Percentiles rank a stretch among this genome's conserved stretches.
These are phyloP conservation scores for Tetrax tetrax DNA, from an alignment of 2,113 vertebrate species.

Conservation along the genomic window DNA sequence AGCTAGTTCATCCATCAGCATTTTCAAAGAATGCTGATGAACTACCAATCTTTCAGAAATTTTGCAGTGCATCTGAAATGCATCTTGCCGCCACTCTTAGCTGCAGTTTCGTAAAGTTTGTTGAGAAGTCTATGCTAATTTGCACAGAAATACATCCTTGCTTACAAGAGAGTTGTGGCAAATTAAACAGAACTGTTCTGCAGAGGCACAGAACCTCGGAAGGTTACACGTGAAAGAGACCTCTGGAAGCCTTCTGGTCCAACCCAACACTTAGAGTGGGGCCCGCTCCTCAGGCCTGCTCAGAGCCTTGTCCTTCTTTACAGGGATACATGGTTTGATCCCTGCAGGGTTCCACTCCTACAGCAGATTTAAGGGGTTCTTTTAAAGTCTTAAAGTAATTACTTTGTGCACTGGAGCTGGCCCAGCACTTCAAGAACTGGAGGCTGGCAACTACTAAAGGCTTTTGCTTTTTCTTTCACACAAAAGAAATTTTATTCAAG, in stretches of 20 bases:
- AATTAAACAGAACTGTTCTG: not conserved
- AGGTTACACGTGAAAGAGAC: not conserved
- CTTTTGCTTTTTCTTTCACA: slow-evolving; percentile 19
- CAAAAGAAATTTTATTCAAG: not conserved
- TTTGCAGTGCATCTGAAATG: not conserved
- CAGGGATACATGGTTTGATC: not conserved
- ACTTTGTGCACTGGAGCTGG: not conserved
- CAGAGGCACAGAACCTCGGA: not conserved
- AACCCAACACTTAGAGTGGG: not conserved
- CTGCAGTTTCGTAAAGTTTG: not conserved
- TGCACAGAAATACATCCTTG: not conserved
- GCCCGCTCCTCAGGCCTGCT: not conserved
- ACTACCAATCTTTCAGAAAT: not conserved
- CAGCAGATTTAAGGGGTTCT: not conserved
- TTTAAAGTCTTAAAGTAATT: not conserved
- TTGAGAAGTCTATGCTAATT: not conserved
- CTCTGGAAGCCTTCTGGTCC: not conserved
- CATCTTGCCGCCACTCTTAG: not conserved
- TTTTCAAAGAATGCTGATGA: not conserved
- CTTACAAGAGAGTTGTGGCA: not conserved
- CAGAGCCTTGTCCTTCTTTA: not conserved
- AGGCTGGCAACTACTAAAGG: not conserved
- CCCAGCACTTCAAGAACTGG: not conserved
- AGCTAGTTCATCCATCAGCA: too few relatives aligned
- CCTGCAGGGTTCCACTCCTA: not conserved